These are phyloP conservation scores for Cerastis leucographa DNA, from an alignment of 2,888 invertebrate genomes.

Conservation along the genomic window DNA sequence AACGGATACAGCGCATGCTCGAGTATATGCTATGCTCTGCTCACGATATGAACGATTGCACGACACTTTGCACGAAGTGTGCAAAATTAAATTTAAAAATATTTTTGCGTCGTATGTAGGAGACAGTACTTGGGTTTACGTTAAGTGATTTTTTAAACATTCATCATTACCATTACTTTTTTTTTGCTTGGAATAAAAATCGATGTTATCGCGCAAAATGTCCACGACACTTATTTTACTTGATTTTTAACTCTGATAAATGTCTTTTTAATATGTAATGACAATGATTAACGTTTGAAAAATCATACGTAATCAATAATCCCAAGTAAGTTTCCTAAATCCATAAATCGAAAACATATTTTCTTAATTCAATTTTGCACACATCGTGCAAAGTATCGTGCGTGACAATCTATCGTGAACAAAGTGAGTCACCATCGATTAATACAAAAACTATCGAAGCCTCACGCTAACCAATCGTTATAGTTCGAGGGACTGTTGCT, in stretches of 20 bases:
- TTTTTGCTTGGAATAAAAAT: neutral
- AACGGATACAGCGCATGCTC: slow-evolving; percentile 90
- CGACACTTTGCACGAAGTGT: neutral
- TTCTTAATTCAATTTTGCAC: slow-evolving; percentile 22
- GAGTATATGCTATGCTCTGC: slow-evolving; percentile 75
- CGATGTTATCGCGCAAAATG: neutral
- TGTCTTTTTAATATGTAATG: neutral
- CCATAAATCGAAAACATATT: neutral
- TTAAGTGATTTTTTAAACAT: slow-evolving; percentile 1
- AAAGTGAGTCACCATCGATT: slow-evolving; percentile 78
- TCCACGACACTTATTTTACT: neutral
- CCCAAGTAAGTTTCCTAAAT: neutral
- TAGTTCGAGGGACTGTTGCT: slow-evolving; percentile 74
- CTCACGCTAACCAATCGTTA: slow-evolving; percentile 74
- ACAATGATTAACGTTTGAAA: neutral
- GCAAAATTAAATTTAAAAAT: slow-evolving; percentile 13
- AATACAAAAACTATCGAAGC: slow-evolving; percentile 82
- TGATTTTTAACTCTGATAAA: neutral
- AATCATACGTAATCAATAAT: neutral
- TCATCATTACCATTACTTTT: neutral
- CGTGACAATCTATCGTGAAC: slow-evolving; percentile 1
- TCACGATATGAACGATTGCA: slow-evolving; percentile 4
- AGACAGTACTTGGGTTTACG: neutral
- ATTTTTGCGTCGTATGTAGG: neutral
- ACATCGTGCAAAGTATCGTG: slow-evolving; percentile 18